A percentile compares a stretch with the other conserved stretches of the same genome.
phyloP scores from a whole-genome alignment of 1,140 invertebrate species.

The Nephotettix cincticeps region DNA sequence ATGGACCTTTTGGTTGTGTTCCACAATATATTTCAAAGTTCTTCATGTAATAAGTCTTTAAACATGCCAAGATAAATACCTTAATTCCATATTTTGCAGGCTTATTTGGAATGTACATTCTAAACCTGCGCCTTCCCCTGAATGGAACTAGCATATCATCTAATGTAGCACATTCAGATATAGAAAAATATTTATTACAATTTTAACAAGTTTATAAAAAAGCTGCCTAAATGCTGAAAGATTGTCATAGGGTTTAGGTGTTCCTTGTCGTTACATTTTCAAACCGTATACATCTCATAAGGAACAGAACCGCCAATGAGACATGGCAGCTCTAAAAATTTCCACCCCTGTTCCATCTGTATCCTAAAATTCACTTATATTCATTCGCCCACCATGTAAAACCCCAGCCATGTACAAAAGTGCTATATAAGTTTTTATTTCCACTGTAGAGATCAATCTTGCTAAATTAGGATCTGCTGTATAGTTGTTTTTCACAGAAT shows the following conservation, averaged over 20 bases:
- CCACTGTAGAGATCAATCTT: slow-evolving; percentile 1
- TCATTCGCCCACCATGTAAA: slow-evolving; percentile 33
- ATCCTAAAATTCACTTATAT: slow-evolving; percentile 42
- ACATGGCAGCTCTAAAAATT: slow-evolving; percentile 5
- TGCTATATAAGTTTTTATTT: slow-evolving; percentile 36
- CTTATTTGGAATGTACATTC: slow-evolving; percentile 47
- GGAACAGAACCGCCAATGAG: not conserved
- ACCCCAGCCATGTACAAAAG: slow-evolving; percentile 39
- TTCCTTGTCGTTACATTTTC: slow-evolving; percentile 40
- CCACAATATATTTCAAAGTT: slow-evolving; percentile 43
- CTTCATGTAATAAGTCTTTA: slow-evolving; percentile 40
- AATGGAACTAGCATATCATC: slow-evolving; percentile 46
- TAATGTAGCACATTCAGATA: slow-evolving; percentile 32
- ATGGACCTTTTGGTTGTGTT: slow-evolving; percentile 39
- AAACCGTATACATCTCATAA: slow-evolving; percentile 37
- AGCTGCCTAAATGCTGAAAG: slow-evolving; percentile 42
- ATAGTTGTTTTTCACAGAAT: slow-evolving; percentile 1
- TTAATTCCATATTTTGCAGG: slow-evolving; percentile 50
- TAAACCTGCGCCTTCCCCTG: slow-evolving; percentile 45
- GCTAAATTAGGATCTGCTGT: not conserved
- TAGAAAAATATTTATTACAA: slow-evolving; percentile 37
- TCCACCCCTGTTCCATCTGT: slow-evolving; percentile 36
- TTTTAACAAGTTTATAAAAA: slow-evolving; percentile 36
- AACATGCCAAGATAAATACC: slow-evolving; percentile 41
- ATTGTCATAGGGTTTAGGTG: slow-evolving; percentile 42